Base-by-base conservation (phyloP, 2,113 vertebrate genomes). In the Pituophis catenifer region DNA sequence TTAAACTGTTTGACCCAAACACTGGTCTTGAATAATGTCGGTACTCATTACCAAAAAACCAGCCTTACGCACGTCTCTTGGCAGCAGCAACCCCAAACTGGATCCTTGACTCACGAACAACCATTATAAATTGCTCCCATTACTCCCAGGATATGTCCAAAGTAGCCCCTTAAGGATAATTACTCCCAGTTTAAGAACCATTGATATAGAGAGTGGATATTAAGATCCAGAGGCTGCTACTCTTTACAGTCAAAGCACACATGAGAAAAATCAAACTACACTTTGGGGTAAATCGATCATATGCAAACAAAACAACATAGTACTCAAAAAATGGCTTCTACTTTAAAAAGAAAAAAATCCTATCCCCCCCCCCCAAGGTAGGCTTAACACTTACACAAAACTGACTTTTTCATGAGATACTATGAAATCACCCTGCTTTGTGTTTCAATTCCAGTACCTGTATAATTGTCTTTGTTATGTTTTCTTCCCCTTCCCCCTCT, bases 361-460 rank as follows among this genome's bases (percentile, higher is more conserved):
- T 23, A 33, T 7, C 15, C 38, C 38, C 38, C 38, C 38, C 38
- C 38, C 38, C 38, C 11, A 19, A 29, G 57, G 23, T 8, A 5
- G 29, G 70, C 6, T 6, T 33, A 89, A 85, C 58, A 12, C 3
- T 21, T 33, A 12, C 11, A 24, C 21, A 70, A 87, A 88, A 26
- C 11, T 8, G 8, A 1, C 81, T 89, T 81, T 88, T 89, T 59
- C 17, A 52, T 17, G 89, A 85, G 13, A 26, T 54, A 65, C 58
- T 87, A 85, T 75, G 5, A 53, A 70, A 95, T 17, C 75, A 13
- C 54, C 9, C 52, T 94, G 93, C 90, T 93, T 93, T 95, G 88
- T 2, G 8, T 89, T 93, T 52, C 75, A 94, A 92, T 92, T 95
- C 95, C 92, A 93, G 89, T 90, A 91, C 58, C 93, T 91, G 91